phyloP scores from a whole-genome alignment of 1,140 invertebrate species.

The Wiebesia pumilae region DNA sequence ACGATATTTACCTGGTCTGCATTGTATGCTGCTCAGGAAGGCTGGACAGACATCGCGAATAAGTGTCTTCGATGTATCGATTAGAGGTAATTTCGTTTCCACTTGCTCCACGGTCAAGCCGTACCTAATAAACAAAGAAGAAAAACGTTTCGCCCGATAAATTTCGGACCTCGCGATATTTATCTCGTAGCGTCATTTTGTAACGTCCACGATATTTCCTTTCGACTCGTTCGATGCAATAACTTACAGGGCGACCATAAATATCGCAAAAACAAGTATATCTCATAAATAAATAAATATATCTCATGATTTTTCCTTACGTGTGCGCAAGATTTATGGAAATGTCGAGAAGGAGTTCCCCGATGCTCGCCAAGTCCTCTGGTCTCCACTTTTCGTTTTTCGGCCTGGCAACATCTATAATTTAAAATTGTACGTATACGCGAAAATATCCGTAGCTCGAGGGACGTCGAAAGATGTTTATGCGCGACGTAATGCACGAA shows the following conservation, averaged over 20 bases:
- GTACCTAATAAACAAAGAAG: slow-evolving; percentile 81
- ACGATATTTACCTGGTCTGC: slow-evolving; percentile 91
- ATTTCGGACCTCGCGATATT: background rate
- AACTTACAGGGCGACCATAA: background rate
- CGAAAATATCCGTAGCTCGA: background rate
- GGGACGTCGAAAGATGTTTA: background rate
- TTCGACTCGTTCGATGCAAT: background rate
- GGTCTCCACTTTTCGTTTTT: slow-evolving; percentile 82
- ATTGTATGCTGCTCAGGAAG: slow-evolving; percentile 90
- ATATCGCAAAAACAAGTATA: background rate
- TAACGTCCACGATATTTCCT: background rate
- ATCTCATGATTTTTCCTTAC: slow-evolving; percentile 76
- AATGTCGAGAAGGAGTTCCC: slow-evolving; percentile 89
- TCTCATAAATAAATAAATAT: background rate
- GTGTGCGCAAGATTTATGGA: slow-evolving; percentile 88
- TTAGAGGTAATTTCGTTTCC: slow-evolving; percentile 89
- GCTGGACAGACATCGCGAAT: slow-evolving; percentile 91
- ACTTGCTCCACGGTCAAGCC: slow-evolving; percentile 89
- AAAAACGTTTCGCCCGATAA: slow-evolving; percentile 2
- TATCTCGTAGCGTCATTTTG: background rate
- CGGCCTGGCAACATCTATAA: slow-evolving; percentile 83
- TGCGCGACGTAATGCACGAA: background rate
- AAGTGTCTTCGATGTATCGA: slow-evolving; percentile 92
- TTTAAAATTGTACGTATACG: slow-evolving; percentile 43
- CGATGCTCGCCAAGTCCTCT: slow-evolving; percentile 88